Conservation (phyloP, 2,888 invertebrate genomes). For the Ennomos erosarius region DNA sequence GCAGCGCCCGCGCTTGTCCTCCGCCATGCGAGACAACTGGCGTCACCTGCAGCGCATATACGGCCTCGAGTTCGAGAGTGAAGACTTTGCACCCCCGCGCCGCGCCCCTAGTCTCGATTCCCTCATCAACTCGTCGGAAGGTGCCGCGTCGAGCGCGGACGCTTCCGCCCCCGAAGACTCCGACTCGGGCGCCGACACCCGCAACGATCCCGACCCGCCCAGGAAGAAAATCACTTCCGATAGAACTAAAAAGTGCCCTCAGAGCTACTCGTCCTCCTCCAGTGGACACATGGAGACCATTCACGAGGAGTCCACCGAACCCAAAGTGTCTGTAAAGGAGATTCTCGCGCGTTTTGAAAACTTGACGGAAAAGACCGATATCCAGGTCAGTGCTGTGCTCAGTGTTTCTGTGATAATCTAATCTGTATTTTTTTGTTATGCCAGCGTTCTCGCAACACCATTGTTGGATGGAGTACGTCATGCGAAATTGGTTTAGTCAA, state of each 20-base stretch:
- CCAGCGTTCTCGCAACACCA: conserved; percentile 39
- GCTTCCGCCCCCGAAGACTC: conserved; percentile 87
- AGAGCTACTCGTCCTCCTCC: conserved; percentile 83
- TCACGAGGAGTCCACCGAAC: conserved; percentile 90
- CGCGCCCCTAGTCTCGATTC: conserved; percentile 88
- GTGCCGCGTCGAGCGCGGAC: conserved; percentile 86
- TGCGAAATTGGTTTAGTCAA: conserved; percentile 46
- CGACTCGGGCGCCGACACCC: conserved; percentile 88
- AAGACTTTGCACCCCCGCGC: conserved; percentile 64
- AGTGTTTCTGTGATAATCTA: conserved; percentile 30
- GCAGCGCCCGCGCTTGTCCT: conserved; percentile 81
- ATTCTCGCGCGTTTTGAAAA: conserved; percentile 93
- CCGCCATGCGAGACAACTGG: conserved; percentile 85
- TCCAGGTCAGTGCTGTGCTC: conserved; percentile 51
- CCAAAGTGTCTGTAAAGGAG: conserved; percentile 93
- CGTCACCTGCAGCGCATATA: conserved; percentile 79
- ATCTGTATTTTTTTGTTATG: conserved; percentile 29
- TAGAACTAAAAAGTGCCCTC: conserved; percentile 71
- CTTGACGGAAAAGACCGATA: conserved; percentile 81
- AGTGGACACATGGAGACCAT: conserved; percentile 92
- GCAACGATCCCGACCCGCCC: conserved; percentile 71
- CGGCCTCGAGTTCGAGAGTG: conserved; percentile 74
- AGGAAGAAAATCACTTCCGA: conserved; percentile 57
- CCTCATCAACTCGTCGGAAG: conserved; percentile 88
- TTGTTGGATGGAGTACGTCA: conserved; percentile 39